These are phyloP conservation scores for Hyperoodon ampullatus DNA, from an alignment of 2,113 vertebrate genomes.

Conservation along the genomic window DNA sequence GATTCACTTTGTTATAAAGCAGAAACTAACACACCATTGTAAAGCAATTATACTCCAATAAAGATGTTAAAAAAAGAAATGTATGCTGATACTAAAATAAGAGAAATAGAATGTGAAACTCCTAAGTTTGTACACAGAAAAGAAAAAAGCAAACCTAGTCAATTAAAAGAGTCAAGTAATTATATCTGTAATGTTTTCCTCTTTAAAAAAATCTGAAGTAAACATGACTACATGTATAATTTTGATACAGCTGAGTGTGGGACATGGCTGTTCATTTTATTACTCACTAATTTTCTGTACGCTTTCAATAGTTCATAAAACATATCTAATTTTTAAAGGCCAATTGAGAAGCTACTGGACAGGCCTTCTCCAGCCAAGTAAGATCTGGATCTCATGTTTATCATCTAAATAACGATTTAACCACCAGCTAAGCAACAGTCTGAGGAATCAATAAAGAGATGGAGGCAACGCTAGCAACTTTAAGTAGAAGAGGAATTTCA, in stretches of 20 bases:
- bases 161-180: not conserved
- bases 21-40: too few relatives aligned
- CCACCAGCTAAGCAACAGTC: not conserved
- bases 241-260: not conserved
- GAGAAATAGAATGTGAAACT: not conserved
- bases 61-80: too few relatives aligned
- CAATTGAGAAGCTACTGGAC: not conserved
- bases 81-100: not conserved
- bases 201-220: not conserved
- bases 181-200: not conserved
- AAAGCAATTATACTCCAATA: too few relatives aligned
- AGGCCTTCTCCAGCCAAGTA: not conserved
- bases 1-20: too few relatives aligned
- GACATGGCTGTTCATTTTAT: not conserved
- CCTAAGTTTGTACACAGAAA: not conserved
- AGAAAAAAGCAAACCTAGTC: not conserved
- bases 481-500: not conserved
- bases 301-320: slow-evolving; percentile 9
- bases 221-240: not conserved
- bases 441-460: not conserved
- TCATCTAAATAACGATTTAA: slow-evolving; percentile 21
- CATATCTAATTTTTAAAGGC: not conserved
- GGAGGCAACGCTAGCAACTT: not conserved
- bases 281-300: slow-evolving; percentile 6
- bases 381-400: not conserved